Evolutionary conservation across 2,888 invertebrate species (phyloP), one percentile per base, ranked within the genome.

Genomic region (Lucinisca nassula): DNA sequence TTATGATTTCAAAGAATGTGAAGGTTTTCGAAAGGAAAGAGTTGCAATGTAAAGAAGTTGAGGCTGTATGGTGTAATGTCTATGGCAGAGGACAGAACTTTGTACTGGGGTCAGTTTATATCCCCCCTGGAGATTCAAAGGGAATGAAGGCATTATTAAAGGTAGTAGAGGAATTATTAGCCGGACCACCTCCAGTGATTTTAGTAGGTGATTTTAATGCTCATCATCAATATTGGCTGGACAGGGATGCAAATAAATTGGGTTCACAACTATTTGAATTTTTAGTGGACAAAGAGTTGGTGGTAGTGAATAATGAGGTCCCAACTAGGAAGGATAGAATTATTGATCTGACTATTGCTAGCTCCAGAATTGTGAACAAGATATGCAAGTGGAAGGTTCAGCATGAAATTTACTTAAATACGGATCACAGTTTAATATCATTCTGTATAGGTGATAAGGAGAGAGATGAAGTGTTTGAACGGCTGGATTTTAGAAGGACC

Each of bases 11-110:
- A 10, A 81, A 81, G 27, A 30, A 24, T 55, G 40, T 40, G 40
- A 40, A 40, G 37, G 40, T 14, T 27, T 78, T 55, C 61, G 78
- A 61, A 61, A 78, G 78, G 40, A 61, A 38, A 38, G 38, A 78
- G 17, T 58, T 78, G 4, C 37, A 24, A 1, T 24, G 10, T 3
- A 14, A 8, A 61, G 24, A 38, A 27, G 35, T 38, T 14, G 78
- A 78, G 37, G 78, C 78, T 27, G 78, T 78, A 3, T 78, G 78
- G 78, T 61, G 78, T n/a, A 30, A 78, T 0, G 21, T 78, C 4
- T 78, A 61, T 27, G 21, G 17, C 4, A 21, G 38, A 3, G 27
- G 61, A 38, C 3, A 0, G 21, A 24, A 0, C 40, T 78, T n/a
- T 38, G 10, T 61, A 6, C 1, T 38, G 21, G 37, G 17, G 3